Evolutionary conservation across 2,797 vertebrate genomes (phyloP).

Genomic region (Enteromius fasciolatus): DNA sequence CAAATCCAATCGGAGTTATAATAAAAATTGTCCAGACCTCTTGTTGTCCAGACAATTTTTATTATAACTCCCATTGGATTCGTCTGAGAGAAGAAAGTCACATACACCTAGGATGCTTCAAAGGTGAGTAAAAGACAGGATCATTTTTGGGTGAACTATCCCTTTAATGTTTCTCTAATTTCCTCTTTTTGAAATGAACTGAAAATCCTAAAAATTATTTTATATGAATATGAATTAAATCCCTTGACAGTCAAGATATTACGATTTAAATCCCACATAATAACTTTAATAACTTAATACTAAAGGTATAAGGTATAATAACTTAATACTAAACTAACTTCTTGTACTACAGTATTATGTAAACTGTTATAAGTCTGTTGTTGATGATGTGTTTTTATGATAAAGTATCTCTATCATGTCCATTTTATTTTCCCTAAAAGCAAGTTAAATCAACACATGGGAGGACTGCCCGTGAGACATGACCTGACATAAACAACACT

Average conservation of each 20-base stretch:
- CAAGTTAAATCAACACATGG: background rate
- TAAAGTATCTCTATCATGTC: background rate
- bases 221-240: background rate
- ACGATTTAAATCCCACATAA: background rate
- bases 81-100: no score
- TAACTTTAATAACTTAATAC: no score
- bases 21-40: no score
- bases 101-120: no score
- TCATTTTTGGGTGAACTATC: no score
- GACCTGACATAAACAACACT: background rate
- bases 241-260: no score
- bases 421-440: background rate
- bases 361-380: background rate
- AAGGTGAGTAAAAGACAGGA: no score
- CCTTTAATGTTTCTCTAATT: no score
- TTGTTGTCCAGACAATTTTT: no score
- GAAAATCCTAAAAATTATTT: background rate
- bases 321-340: background rate
- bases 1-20: no score
- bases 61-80: no score
- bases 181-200: no score
- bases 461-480: background rate
- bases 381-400: background rate
- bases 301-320: background rate
- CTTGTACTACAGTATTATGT: background rate